Conservation (phyloP, 2,113 vertebrate species). For the Elachura formosa region DNA sequence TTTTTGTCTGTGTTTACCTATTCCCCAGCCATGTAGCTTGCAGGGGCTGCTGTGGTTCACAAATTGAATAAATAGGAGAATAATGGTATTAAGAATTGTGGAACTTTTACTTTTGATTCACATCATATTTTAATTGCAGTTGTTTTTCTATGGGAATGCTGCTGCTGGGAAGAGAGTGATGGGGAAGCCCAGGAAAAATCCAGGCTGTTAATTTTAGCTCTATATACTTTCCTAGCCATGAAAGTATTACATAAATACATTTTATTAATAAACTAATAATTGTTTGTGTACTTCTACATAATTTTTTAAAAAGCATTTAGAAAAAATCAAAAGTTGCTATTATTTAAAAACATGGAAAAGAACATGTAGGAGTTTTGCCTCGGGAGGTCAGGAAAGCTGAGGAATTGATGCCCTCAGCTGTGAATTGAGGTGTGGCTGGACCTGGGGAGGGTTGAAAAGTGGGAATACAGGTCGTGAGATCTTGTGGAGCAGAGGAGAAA, state of each 20-base stretch:
- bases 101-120: background rate
- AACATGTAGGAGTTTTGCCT: background rate
- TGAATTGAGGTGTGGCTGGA: background rate
- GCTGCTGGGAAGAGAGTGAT: background rate
- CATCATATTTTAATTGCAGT: background rate
- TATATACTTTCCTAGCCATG: background rate
- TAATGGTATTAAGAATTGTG: background rate
- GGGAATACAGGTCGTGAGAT: rapidly evolving
- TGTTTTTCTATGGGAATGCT: background rate
- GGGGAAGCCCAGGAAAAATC: background rate
- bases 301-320: background rate
- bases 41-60: background rate
- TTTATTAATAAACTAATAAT: background rate
- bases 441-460: background rate
- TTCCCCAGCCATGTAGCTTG: background rate
- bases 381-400: background rate
- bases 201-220: background rate
- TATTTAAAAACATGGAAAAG: background rate
- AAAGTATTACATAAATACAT: background rate
- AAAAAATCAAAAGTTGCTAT: background rate
- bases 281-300: background rate
- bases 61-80: background rate
- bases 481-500: background rate
- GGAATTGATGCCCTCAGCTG: background rate
- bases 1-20: background rate